phyloP scores from a whole-genome alignment of 2,888 invertebrate genomes.

The Buathra laborator region DNA sequence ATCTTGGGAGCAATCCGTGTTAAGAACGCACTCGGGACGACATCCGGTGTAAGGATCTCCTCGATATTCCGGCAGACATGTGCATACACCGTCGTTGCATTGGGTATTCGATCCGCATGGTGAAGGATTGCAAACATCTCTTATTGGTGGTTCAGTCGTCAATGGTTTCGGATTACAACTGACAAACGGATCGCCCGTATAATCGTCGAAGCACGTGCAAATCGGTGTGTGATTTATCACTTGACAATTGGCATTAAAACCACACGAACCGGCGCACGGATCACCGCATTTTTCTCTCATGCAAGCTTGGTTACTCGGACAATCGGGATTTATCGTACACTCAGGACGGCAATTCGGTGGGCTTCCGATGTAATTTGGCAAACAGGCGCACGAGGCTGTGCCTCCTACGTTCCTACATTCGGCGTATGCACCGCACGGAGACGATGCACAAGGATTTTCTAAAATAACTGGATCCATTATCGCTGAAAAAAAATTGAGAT shows the following conservation, averaged over 20 bases:
- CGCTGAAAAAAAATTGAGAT: slow-evolving; percentile 70
- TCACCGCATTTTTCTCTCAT: slow-evolving; percentile 91
- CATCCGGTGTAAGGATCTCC: slow-evolving; percentile 92
- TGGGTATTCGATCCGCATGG: slow-evolving; percentile 90
- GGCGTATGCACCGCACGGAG: slow-evolving; percentile 89
- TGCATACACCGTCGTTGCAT: slow-evolving; percentile 89
- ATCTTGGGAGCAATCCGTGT: slow-evolving; percentile 89
- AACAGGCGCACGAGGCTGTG: slow-evolving; percentile 89
- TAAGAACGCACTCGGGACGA: slow-evolving; percentile 92
- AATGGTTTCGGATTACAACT: slow-evolving; percentile 85
- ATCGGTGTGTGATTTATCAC: slow-evolving; percentile 92
- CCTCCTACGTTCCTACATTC: slow-evolving; percentile 88
- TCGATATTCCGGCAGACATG: slow-evolving; percentile 90
- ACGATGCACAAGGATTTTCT: slow-evolving; percentile 83
- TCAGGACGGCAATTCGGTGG: slow-evolving; percentile 88
- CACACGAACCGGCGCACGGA: slow-evolving; percentile 93
- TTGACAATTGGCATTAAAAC: slow-evolving; percentile 90
- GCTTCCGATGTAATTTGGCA: slow-evolving; percentile 89
- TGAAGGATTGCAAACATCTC: slow-evolving; percentile 91
- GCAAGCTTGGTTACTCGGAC: slow-evolving; percentile 90
- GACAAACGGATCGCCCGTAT: slow-evolving; percentile 90
- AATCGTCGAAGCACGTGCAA: slow-evolving; percentile 90
- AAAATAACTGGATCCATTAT: slow-evolving; percentile 65
- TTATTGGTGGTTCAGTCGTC: slow-evolving; percentile 71
- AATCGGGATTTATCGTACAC: slow-evolving; percentile 89